Evolutionary conservation across 2,888 invertebrate species (phyloP).

Genomic region (Clanis bilineata): DNA sequence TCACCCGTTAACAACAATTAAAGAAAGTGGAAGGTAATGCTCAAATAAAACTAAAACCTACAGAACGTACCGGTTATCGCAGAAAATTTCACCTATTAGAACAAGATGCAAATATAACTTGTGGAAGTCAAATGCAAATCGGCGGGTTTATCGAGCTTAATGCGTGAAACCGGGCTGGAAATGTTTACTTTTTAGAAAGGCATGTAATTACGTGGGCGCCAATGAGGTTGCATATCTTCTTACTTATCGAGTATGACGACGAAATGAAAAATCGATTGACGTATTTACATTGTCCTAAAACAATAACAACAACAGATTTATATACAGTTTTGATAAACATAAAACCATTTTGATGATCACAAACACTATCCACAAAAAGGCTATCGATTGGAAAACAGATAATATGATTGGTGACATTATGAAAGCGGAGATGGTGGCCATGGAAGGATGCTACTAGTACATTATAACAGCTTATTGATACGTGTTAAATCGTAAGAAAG

Average conservation of each 20-base stretch:
- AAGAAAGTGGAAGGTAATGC: slow-evolving; percentile 5
- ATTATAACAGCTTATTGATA: background rate
- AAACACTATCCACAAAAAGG: too few relatives aligned
- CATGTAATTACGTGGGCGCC: slow-evolving; percentile 5
- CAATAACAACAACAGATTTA: too few relatives aligned
- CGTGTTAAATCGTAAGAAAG: background rate
- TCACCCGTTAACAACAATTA: slow-evolving; percentile 1
- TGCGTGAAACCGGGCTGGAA: slow-evolving; percentile 8
- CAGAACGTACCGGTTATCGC: slow-evolving; percentile 2
- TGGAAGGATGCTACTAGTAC: too few relatives aligned
- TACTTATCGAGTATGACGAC: background rate
- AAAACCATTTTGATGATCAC: too few relatives aligned
- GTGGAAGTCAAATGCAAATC: slow-evolving; percentile 1
- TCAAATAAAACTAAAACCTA: slow-evolving; percentile 1
- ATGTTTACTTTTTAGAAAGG: slow-evolving; percentile 13
- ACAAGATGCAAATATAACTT: background rate
- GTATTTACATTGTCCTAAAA: background rate
- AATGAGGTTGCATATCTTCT: background rate
- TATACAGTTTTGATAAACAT: too few relatives aligned
- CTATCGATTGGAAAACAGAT: too few relatives aligned
- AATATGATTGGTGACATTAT: too few relatives aligned
- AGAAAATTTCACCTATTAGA: slow-evolving; percentile 8
- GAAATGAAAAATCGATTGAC: background rate
- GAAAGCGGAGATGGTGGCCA: too few relatives aligned
- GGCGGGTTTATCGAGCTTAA: slow-evolving; percentile 9